Percentiles rank a stretch among this genome's conserved stretches.
phyloP scores from a whole-genome alignment of 2,113 vertebrate species.

The Sitta europaea region DNA sequence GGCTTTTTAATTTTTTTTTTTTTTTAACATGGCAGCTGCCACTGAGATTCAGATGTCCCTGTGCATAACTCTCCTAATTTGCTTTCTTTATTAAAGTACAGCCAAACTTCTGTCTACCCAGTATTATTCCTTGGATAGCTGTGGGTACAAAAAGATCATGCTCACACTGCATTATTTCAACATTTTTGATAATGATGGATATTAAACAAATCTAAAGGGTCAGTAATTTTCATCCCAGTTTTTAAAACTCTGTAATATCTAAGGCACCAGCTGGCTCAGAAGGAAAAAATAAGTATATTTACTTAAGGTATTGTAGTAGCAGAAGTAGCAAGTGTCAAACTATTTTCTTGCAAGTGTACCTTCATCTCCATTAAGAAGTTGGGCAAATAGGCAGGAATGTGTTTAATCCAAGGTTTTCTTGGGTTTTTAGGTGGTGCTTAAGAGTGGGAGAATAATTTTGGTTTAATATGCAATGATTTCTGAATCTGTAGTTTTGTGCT shows the following conservation, averaged over 20 bases:
- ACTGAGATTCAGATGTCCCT: slow-evolving; percentile 1
- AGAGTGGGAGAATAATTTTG: neutral
- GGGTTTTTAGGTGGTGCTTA: neutral
- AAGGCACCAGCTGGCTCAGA: neutral
- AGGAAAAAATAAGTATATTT: neutral
- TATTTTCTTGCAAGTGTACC: neutral
- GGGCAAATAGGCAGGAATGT: neutral
- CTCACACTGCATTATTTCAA: neutral
- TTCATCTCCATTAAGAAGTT: neutral
- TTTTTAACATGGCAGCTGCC: slow-evolving; percentile 3
- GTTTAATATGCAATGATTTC: neutral
- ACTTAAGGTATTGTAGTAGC: neutral
- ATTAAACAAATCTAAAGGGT: neutral
- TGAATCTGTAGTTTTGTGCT: neutral
- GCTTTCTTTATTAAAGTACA: slow-evolving; percentile 30
- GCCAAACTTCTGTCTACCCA: neutral
- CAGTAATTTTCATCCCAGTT: neutral
- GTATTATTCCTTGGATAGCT: neutral
- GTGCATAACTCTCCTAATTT: slow-evolving; percentile 19
- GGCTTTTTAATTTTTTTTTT: neutral
- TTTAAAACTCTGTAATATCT: neutral
- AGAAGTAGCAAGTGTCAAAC: neutral
- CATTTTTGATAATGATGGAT: neutral
- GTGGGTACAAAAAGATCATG: neutral
- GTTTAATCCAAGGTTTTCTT: neutral